Base-by-base conservation (phyloP, 1,140 invertebrate genomes). In the Acromyrmex heyeri region DNA sequence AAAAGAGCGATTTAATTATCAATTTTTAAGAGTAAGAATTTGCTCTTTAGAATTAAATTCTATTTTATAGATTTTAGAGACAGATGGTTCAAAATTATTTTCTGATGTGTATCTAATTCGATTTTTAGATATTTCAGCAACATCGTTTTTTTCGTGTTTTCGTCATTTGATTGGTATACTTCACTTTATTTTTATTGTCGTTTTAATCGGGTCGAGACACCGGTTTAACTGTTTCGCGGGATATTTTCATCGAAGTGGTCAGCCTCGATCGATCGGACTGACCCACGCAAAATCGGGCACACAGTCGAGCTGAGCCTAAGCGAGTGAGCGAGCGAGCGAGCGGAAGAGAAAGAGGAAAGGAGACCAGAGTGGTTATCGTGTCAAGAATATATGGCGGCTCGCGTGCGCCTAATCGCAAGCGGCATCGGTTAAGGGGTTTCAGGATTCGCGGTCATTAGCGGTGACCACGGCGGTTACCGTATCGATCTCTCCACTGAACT, bases 371-470 rank as follows among this genome's bases (percentile, higher is more conserved):
- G 76, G 30, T 38, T 88, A 85, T 89, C 81, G 73, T 62, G 62
- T 30, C 21, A 24, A 82, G 78, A 67, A 27, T 69, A 16, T 65
- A 38, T 59, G 59, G 62, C 27, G 48, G 38, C 70, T 91, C 30
- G 89, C 89, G 89, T 91, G 89, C 50, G 44, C 77, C 70, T 82
- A 88, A 90, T 91, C 88, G 73, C 21, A 16, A 76, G 8, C 62
- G 44, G 73, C 61, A 86, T 86, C 87, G 50, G 59, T 55, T 27
- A 64, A 38, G 14, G 59, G 21, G 38, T 38, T 24, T 64, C 30
- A 61, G 73, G 24, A 44, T 86, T 55, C 27, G 79, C 76, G 77
- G 77, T 82, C 88, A 69, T 90, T 88, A 78, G 69, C 72, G 70
- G 77, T 81, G 64, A 70, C 77, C 77, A 44, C 50, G 18, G 1